A percentile compares a stretch with the other conserved stretches of the same genome.
Conservation (phyloP, 2,113 vertebrate species). For the Pyrgilauda ruficollis region DNA sequence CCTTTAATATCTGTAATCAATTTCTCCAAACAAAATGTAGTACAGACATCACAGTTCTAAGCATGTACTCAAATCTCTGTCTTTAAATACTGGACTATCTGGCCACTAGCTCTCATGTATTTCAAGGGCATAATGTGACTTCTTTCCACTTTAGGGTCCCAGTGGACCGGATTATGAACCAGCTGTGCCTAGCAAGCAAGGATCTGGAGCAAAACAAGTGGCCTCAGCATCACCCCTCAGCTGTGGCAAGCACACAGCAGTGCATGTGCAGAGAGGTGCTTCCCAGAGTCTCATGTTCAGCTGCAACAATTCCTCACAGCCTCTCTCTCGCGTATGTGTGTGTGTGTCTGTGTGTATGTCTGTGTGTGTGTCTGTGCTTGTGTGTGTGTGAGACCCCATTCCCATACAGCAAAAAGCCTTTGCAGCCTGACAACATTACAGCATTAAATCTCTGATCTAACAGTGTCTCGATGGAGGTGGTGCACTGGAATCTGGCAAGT, state of each 20-base stretch:
- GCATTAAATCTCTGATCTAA: background rate
- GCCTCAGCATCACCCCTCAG: background rate
- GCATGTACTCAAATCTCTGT: background rate
- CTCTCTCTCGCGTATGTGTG: fast-evolving
- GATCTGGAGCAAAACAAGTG: background rate
- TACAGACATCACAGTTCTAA: background rate
- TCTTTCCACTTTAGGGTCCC: background rate
- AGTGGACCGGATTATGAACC: background rate
- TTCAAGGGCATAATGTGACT: background rate
- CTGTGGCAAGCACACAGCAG: background rate
- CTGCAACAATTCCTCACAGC: background rate
- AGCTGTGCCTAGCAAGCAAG: background rate
- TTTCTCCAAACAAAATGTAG: background rate
- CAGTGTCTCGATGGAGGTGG: background rate
- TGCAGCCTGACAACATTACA: background rate
- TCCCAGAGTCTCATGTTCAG: background rate
- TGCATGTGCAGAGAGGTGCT: background rate
- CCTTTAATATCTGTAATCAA: background rate
- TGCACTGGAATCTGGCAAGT: background rate
- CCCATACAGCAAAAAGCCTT: background rate
- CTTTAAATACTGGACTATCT: background rate
- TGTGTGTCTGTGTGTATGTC: too few species aligned
- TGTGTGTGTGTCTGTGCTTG: fast-evolving
- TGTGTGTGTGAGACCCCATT: background rate
- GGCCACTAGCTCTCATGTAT: background rate